Evolutionary conservation across 2,113 vertebrate species (phyloP).

Genomic region (Erythrocercus mccallii): DNA sequence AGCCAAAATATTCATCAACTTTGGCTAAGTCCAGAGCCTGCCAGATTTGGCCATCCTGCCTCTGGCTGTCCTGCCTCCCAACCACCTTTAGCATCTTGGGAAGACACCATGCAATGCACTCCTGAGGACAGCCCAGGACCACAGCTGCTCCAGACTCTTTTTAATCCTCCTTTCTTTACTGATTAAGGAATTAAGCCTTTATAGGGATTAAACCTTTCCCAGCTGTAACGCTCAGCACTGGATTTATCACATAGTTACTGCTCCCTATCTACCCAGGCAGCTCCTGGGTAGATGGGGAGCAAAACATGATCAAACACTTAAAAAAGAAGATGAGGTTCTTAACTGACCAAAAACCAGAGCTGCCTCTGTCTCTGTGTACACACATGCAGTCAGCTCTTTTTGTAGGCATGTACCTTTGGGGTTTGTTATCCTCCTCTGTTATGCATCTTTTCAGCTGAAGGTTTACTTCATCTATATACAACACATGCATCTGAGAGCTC

Average conservation of each 20-base stretch:
- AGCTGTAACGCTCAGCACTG: neutral
- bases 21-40: neutral
- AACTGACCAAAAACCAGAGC: neutral
- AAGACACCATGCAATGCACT: neutral
- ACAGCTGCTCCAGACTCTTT: neutral
- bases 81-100: neutral
- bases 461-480: neutral
- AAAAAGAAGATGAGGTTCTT: neutral
- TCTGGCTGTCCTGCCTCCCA: neutral
- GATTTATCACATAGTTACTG: neutral
- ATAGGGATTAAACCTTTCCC: neutral
- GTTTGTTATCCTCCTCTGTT: neutral
- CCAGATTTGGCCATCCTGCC: neutral
- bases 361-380: neutral
- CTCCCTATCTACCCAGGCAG: neutral
- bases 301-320: neutral
- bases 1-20: neutral
- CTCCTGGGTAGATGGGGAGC: neutral
- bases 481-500: neutral
- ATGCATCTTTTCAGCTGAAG: neutral
- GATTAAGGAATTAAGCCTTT: neutral
- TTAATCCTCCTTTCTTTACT: neutral
- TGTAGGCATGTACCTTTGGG: neutral
- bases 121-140: neutral
- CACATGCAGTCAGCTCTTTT: neutral